A percentile compares a stretch with the other conserved stretches of the same genome.
These are phyloP conservation scores for Narcine bancroftii DNA, from an alignment of 2,113 vertebrate species.

Conservation along the genomic window DNA sequence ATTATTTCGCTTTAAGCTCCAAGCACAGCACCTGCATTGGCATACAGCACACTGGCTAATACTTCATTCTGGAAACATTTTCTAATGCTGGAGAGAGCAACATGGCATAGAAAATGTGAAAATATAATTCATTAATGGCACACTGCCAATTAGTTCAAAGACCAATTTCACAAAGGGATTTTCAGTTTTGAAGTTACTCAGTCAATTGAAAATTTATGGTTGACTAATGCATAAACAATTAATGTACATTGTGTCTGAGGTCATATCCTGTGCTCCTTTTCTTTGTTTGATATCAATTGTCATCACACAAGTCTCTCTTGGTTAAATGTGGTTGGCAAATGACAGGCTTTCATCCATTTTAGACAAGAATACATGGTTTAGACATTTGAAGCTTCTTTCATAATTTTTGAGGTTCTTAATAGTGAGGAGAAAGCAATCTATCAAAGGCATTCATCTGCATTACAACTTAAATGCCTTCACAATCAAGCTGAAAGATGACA, in stretches of 20 bases:
- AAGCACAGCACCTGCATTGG: too few species aligned
- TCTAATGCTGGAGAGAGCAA: not conserved
- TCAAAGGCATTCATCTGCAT: not conserved
- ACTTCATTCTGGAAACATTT: too few species aligned
- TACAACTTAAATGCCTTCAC: not conserved
- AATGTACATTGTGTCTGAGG: not conserved
- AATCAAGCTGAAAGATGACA: not conserved
- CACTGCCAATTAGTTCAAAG: not conserved
- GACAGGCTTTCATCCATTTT: not conserved
- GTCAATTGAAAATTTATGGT: not conserved
- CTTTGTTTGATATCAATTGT: not conserved
- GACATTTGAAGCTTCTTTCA: not conserved
- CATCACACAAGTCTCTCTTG: not conserved
- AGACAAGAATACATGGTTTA: not conserved
- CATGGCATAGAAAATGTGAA: not conserved
- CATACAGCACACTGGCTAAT: too few species aligned
- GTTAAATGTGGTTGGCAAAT: not conserved
- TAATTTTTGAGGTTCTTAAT: not conserved
- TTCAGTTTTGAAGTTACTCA: not conserved
- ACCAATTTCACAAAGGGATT: not conserved
- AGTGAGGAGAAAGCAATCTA: not conserved
- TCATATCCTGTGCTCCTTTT: not conserved
- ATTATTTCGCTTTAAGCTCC: too few species aligned
- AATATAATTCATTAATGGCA: not conserved
- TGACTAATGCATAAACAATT: not conserved